Conservation (phyloP, 2,888 invertebrate species). For the Archips crataeganus region DNA sequence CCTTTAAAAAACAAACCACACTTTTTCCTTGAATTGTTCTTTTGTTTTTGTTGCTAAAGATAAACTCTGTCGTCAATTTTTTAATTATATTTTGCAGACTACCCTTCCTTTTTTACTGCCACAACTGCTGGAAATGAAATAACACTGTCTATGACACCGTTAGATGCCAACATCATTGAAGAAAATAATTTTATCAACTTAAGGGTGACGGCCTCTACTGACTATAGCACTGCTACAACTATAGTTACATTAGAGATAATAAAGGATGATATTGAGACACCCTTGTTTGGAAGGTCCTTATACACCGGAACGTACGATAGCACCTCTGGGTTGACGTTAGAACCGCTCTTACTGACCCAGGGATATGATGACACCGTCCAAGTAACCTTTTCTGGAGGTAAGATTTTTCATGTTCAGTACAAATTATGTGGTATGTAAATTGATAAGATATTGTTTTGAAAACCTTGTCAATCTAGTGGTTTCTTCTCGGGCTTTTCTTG, state of each 20-base stretch:
- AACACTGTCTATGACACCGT: slow-evolving; percentile 57
- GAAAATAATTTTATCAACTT: slow-evolving; percentile 62
- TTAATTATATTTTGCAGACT: slow-evolving; percentile 56
- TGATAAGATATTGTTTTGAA: too few relatives aligned
- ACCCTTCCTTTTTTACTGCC: slow-evolving; percentile 55
- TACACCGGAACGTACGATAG: slow-evolving; percentile 63
- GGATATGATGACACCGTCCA: slow-evolving; percentile 66
- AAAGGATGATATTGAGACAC: slow-evolving; percentile 67
- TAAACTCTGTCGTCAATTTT: slow-evolving; percentile 14
- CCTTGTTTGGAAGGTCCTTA: slow-evolving; percentile 61
- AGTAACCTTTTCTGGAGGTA: slow-evolving; percentile 65
- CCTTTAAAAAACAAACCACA: not conserved
- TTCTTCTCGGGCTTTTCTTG: too few relatives aligned
- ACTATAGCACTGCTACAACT: slow-evolving; percentile 53
- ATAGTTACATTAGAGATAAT: slow-evolving; percentile 67
- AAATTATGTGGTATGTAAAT: too few relatives aligned
- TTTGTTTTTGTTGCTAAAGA: slow-evolving; percentile 17
- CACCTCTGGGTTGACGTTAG: slow-evolving; percentile 55
- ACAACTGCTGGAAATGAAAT: slow-evolving; percentile 54
- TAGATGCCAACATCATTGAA: slow-evolving; percentile 56
- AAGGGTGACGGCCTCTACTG: slow-evolving; percentile 58
- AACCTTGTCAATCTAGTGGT: too few relatives aligned
- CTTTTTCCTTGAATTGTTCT: not conserved
- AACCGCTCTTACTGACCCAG: slow-evolving; percentile 60
- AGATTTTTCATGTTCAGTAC: not conserved